A percentile compares a stretch with the other conserved stretches of the same genome.
Evolutionary conservation across 2,113 vertebrate genomes (phyloP).

Genomic region (Centrocercus urophasianus): DNA sequence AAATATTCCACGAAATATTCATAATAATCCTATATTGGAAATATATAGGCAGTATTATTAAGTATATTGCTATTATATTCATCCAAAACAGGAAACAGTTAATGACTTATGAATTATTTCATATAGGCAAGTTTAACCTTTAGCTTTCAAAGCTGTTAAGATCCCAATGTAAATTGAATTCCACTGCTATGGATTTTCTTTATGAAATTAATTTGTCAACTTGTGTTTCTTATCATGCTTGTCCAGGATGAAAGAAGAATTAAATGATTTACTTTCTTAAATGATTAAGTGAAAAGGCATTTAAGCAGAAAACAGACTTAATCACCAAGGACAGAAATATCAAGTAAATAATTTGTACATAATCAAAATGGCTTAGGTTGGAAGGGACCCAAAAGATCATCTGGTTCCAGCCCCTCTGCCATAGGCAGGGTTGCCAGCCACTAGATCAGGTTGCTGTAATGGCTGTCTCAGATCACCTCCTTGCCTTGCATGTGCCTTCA

Average conservation of each 20-base stretch:
- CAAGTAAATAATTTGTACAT: neutral
- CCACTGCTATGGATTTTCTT: neutral
- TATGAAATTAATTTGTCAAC: neutral
- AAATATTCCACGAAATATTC: neutral
- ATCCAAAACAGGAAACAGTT: neutral
- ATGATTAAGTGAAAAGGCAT: constrained; percentile 14
- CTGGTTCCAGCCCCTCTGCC: too few species aligned
- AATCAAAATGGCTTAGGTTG: too few species aligned
- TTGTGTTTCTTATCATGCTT: constrained; percentile 3
- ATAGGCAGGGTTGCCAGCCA: too few species aligned
- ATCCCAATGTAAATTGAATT: constrained; percentile 16
- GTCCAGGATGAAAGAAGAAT: neutral
- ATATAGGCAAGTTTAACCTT: neutral
- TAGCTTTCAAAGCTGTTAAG: neutral
- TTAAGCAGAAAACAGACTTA: neutral
- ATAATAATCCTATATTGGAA: neutral
- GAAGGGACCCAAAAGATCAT: too few species aligned
- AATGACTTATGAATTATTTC: neutral
- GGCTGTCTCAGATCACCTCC: too few species aligned
- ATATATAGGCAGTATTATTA: neutral
- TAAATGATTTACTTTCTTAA: neutral
- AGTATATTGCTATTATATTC: neutral
- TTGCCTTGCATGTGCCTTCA: too few species aligned
- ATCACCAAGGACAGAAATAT: neutral
- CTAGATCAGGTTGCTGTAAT: too few species aligned